Conservation (phyloP, 2,888 invertebrate genomes). For the Apamea sordens region DNA sequence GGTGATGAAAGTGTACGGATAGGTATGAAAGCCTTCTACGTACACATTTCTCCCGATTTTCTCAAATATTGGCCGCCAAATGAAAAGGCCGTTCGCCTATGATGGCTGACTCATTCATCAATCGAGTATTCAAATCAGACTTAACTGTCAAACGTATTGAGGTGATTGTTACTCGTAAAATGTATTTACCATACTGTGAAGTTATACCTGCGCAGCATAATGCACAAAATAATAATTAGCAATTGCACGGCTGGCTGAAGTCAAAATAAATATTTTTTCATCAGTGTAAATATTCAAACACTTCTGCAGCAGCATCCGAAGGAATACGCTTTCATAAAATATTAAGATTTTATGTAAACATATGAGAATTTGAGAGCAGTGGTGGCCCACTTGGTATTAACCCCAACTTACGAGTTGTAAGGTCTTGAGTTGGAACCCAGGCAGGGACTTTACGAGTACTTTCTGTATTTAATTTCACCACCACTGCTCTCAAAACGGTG, state of each 20-base stretch:
- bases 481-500: background rate
- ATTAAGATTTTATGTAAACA: background rate
- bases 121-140: background rate
- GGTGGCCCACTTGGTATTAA: too few species aligned
- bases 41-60: background rate
- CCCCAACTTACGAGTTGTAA: background rate
- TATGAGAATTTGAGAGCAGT: too few species aligned
- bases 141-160: background rate
- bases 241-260: constrained; percentile 11
- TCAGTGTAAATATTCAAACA: constrained; percentile 16
- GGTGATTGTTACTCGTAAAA: background rate
- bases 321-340: background rate
- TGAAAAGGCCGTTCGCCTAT: background rate
- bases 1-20: background rate
- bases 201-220: constrained; percentile 15
- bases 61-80: background rate
- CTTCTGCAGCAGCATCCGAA: background rate
- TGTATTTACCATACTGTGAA: constrained; percentile 29
- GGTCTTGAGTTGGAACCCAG: background rate
- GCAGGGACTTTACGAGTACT: background rate
- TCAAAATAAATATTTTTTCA: background rate
- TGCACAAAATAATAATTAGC: constrained; percentile 6
- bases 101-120: background rate
- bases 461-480: background rate
- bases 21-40: background rate